These are phyloP conservation scores for Pristis pectinata DNA, from an alignment of 2,797 vertebrate genomes.

Conservation along the genomic window DNA sequence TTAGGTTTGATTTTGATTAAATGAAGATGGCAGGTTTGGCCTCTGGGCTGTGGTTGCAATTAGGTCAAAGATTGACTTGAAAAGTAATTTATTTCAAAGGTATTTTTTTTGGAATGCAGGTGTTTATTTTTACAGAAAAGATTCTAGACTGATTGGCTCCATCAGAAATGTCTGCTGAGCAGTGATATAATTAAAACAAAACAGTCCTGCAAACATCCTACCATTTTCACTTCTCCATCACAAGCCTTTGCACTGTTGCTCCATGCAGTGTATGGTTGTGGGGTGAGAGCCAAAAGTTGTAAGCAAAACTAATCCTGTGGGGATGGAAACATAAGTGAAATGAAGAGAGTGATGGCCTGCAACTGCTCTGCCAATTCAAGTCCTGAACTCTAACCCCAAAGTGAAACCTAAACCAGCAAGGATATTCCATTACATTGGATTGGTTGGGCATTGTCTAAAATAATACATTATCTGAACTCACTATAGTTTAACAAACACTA, in stretches of 20 bases:
- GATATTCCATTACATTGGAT: neutral
- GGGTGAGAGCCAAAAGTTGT: neutral
- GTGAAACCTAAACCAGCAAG: neutral
- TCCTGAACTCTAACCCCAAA: neutral
- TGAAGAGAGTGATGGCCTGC: neutral
- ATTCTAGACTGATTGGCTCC: neutral
- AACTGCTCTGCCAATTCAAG: neutral
- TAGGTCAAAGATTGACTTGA: neutral
- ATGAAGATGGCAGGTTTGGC: neutral
- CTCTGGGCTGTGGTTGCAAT: neutral
- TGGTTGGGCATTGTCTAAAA: neutral
- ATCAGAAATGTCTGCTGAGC: neutral
- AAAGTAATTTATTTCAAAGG: neutral
- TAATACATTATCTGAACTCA: neutral
- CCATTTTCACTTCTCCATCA: neutral
- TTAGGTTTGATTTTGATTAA: neutral
- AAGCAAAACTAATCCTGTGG: neutral
- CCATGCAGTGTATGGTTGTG: neutral
- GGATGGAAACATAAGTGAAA: neutral
- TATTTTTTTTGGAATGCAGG: neutral
- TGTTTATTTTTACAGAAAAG: neutral
- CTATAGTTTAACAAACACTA: neutral
- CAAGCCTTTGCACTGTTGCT: neutral
- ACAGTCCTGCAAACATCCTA: neutral
- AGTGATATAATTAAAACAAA: neutral